phyloP scores from a whole-genome alignment of 1,140 invertebrate genomes.

The Bombus vancouverensis region DNA sequence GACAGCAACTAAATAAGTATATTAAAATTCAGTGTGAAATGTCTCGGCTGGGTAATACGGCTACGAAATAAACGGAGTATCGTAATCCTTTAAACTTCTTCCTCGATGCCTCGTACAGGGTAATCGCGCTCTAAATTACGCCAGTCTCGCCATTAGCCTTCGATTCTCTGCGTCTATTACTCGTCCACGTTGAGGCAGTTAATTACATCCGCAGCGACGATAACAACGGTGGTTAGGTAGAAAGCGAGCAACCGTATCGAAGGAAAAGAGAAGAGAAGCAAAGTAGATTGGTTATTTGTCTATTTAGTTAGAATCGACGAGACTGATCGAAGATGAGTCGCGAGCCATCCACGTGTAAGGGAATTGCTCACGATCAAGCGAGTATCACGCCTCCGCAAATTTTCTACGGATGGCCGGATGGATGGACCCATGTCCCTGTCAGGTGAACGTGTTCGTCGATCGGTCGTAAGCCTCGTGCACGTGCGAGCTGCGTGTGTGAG shows the following conservation, averaged over 20 bases:
- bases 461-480: background rate
- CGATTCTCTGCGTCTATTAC: background rate
- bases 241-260: background rate
- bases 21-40: background rate
- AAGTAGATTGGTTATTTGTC: slow-evolving; percentile 34
- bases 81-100: background rate
- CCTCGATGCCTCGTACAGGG: background rate
- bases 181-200: background rate
- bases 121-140: background rate
- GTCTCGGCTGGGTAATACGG: background rate
- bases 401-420: slow-evolving; percentile 58
- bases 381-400: slow-evolving; percentile 64
- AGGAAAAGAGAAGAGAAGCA: too few species aligned
- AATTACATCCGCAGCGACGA: background rate
- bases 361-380: slow-evolving; percentile 62
- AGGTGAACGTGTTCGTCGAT: slow-evolving; percentile 9
- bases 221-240: background rate
- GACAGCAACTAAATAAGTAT: background rate
- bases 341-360: slow-evolving; percentile 47
- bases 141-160: background rate
- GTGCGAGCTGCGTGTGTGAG: background rate
- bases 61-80: background rate
- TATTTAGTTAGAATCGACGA: slow-evolving; percentile 53
- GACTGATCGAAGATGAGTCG: slow-evolving; percentile 41
- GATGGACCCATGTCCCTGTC: background rate